A percentile compares a stretch with the other conserved stretches of the same genome.
Evolutionary conservation across 1,140 invertebrate genomes (phyloP).

Genomic region (Cheumatopsyche charites): DNA sequence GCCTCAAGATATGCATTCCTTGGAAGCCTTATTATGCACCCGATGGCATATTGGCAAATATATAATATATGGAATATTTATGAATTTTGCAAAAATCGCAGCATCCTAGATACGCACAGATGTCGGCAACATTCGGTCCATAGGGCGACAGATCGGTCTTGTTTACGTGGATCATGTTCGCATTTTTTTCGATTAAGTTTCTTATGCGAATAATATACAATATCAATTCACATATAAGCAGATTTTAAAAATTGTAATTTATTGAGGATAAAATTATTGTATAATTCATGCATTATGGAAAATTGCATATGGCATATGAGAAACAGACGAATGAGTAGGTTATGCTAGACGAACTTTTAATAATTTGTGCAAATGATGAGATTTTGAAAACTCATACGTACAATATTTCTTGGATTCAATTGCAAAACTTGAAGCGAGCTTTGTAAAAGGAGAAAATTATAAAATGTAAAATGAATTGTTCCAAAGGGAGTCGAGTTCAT

Average conservation of each 20-base stretch:
- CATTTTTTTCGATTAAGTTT: no score
- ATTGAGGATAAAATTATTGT: no score
- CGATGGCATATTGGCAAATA: not conserved
- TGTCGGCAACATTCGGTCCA: not conserved
- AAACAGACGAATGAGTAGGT: no score
- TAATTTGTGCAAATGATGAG: no score
- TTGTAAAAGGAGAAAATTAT: slow-evolving; percentile 2
- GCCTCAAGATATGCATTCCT: slow-evolving; percentile 10
- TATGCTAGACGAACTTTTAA: no score
- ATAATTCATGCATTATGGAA: no score
- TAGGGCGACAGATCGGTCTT: not conserved
- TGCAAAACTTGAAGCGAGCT: not conserved
- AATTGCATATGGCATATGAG: no score
- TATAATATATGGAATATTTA: not conserved
- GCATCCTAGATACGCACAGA: slow-evolving; percentile 11
- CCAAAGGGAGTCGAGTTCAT: not conserved
- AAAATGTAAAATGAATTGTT: not conserved
- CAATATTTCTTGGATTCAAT: not conserved
- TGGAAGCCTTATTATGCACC: slow-evolving; percentile 30
- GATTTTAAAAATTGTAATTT: no score
- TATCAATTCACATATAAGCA: no score
- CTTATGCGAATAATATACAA: no score
- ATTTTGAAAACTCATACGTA: no score
- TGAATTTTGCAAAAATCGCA: not conserved
- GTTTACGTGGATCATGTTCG: no score